Percentiles rank a stretch among this genome's conserved stretches.
phyloP scores from a whole-genome alignment of 2,888 invertebrate genomes.

The Ichneumoninae sp. region DNA sequence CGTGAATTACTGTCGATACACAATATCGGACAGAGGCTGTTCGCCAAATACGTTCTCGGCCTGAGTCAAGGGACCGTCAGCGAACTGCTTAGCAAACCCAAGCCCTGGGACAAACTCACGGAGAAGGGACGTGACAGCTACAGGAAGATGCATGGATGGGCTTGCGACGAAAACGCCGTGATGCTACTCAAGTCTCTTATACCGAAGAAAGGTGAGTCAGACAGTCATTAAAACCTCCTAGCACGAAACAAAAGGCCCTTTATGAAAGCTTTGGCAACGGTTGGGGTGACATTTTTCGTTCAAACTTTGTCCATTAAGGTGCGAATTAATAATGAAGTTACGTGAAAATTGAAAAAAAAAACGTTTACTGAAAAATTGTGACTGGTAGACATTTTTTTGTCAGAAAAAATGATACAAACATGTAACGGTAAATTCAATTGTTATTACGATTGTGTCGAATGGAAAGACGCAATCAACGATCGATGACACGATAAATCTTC shows the following conservation, averaged over 20 bases:
- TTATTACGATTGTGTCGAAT: not conserved
- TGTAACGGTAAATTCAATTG: not conserved
- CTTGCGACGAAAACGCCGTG: slow-evolving; percentile 98
- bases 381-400: not conserved
- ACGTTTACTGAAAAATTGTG: not conserved
- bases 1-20: slow-evolving; percentile 97
- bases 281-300: slow-evolving; percentile 9
- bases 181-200: slow-evolving; percentile 98
- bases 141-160: slow-evolving; percentile 99
- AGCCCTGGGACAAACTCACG: slow-evolving; percentile 99
- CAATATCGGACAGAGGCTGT: slow-evolving; percentile 99
- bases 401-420: not conserved
- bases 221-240: slow-evolving; percentile 61
- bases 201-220: slow-evolving; percentile 96
- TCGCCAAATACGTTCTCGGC: slow-evolving; percentile 99
- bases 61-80: slow-evolving; percentile 99
- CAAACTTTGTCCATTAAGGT: not conserved
- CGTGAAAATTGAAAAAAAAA: not conserved
- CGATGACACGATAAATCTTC: not conserved
- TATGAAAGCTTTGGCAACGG: slow-evolving; percentile 40
- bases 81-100: slow-evolving; percentile 98
- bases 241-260: slow-evolving; percentile 39
- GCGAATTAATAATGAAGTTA: not conserved
- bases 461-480: not conserved
- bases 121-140: slow-evolving; percentile 99